Percentiles rank a stretch among this genome's conserved stretches.
These are phyloP conservation scores for Erebia epiphron DNA, from an alignment of 2,888 invertebrate genomes.

Conservation along the genomic window DNA sequence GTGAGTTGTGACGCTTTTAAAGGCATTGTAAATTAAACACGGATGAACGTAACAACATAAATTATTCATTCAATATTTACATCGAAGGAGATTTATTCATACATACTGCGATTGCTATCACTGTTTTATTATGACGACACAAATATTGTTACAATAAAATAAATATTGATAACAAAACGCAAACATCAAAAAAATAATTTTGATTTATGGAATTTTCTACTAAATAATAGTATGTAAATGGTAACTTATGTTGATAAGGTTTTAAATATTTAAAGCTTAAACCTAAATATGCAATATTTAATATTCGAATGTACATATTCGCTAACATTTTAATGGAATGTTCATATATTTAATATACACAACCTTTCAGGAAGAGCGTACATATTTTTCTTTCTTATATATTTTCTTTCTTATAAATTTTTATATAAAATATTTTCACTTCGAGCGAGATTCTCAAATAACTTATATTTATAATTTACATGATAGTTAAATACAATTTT, in stretches of 20 bases:
- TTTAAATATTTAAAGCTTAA: conserved; percentile 13
- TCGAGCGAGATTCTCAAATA: conserved; percentile 9
- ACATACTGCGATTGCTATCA: conserved; percentile 42
- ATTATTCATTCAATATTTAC: conserved; percentile 76
- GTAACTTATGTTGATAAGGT: conserved; percentile 19
- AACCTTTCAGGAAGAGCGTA: conserved; percentile 45
- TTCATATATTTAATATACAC: conserved; percentile 41
- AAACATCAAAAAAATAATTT: conserved; percentile 15
- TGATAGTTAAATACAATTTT: neutral
- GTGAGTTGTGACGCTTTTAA: conserved; percentile 28
- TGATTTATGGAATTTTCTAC: neutral
- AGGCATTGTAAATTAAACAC: conserved; percentile 45
- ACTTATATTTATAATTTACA: neutral
- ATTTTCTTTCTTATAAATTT: neutral
- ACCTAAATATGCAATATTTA: conserved; percentile 19
- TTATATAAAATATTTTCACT: conserved; percentile 2
- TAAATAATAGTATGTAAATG: conserved; percentile 10
- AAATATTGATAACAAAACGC: conserved; percentile 23
- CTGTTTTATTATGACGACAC: conserved; percentile 42
- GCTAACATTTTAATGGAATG: conserved; percentile 46
- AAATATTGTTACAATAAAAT: conserved; percentile 29
- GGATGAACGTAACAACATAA: conserved; percentile 67
- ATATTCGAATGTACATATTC: conserved; percentile 25
- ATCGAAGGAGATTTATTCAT: conserved; percentile 55
- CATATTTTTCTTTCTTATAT: no score